Evolutionary conservation across 2,797 vertebrate species (phyloP).

Genomic region (Scarus forsteni): DNA sequence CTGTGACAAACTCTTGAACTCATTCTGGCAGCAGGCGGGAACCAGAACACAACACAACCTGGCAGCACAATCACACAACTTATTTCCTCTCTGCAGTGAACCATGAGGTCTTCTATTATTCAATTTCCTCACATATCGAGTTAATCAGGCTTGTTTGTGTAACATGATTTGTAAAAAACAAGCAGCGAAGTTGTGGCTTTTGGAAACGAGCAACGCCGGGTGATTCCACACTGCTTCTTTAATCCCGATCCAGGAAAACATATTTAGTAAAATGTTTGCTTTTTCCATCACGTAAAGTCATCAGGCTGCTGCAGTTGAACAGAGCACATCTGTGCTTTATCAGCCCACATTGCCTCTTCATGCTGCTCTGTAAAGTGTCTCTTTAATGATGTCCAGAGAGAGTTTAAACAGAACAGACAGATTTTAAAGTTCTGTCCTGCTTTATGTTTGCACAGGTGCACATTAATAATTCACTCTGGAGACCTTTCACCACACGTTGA

Average conservation of each 20-base stretch:
- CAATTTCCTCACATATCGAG: constrained; percentile 75
- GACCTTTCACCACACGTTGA: constrained; percentile 1
- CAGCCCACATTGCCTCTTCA: constrained; percentile 56
- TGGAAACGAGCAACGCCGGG: constrained; percentile 66
- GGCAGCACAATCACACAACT: constrained; percentile 58
- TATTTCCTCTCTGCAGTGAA: constrained; percentile 70
- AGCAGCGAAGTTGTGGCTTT: constrained; percentile 55
- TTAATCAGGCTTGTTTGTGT: constrained; percentile 75
- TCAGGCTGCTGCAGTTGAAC: constrained; percentile 44
- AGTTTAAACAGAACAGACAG: constrained; percentile 16
- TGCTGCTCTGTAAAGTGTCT: constrained; percentile 16
- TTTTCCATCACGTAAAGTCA: constrained; percentile 57
- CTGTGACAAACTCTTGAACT: constrained; percentile 56
- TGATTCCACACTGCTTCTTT: constrained; percentile 51
- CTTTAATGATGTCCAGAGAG: constrained; percentile 22
- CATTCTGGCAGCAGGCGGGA: constrained; percentile 38
- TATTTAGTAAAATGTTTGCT: constrained; percentile 47
- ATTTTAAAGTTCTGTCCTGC: constrained; percentile 15
- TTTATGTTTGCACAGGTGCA: constrained; percentile 14
- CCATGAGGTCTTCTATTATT: constrained; percentile 64
- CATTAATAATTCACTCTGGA: constrained; percentile 18
- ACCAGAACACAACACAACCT: constrained; percentile 48
- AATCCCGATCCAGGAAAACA: constrained; percentile 50
- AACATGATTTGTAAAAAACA: constrained; percentile 69
- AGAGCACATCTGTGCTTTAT: constrained; percentile 80